phyloP scores from a whole-genome alignment of 2,888 invertebrate genomes.

The Cremastinae sp. region DNA sequence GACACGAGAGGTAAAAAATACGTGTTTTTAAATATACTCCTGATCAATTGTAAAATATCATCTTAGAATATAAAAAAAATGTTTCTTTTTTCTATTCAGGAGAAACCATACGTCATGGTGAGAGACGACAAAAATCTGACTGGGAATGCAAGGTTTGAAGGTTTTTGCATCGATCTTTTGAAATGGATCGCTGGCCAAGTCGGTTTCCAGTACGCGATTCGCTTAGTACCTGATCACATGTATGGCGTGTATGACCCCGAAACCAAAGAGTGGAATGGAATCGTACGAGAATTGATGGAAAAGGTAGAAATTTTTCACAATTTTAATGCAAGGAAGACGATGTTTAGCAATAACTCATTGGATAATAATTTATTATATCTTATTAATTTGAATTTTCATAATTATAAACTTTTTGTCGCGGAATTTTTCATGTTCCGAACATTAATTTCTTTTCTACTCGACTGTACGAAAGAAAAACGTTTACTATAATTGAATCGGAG shows the following conservation, averaged over 20 bases:
- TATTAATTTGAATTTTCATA: too few relatives aligned
- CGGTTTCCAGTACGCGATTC: constrained; percentile 92
- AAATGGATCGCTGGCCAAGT: constrained; percentile 91
- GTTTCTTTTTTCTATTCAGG: too few relatives aligned
- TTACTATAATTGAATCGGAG: not conserved
- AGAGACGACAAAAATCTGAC: constrained; percentile 91
- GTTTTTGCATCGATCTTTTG: constrained; percentile 94
- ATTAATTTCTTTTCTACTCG: constrained; percentile 1
- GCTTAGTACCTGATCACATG: constrained; percentile 92
- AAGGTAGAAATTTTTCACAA: constrained; percentile 83
- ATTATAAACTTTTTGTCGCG: too few relatives aligned
- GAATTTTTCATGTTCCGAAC: too few relatives aligned
- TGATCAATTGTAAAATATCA: not conserved
- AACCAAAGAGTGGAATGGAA: constrained; percentile 94
- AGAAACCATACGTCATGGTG: constrained; percentile 95
- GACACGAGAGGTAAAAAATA: constrained; percentile 87
- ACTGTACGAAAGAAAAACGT: constrained; percentile 2
- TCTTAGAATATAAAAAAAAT: not conserved
- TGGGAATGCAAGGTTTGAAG: constrained; percentile 93
- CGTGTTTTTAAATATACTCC: too few relatives aligned
- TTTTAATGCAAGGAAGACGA: too few relatives aligned
- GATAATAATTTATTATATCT: too few relatives aligned
- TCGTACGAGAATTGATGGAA: constrained; percentile 92
- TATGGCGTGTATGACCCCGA: constrained; percentile 94
- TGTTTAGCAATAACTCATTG: too few relatives aligned